These are phyloP conservation scores for Stomatorhinus walkeri DNA, from an alignment of 2,797 vertebrate species.

Conservation along the genomic window DNA sequence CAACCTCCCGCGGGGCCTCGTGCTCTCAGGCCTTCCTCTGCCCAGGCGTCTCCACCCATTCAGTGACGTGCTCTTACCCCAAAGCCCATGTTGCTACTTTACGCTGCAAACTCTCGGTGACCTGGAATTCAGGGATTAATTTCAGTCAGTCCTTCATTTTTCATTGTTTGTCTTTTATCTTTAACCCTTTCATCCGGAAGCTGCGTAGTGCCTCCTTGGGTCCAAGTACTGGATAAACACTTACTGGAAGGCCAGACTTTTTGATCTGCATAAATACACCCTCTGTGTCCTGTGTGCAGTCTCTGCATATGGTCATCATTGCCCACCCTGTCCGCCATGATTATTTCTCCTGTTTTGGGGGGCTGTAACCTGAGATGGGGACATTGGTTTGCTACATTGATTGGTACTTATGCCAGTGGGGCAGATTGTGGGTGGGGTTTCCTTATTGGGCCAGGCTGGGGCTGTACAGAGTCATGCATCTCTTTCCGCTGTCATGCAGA, in stretches of 20 bases:
- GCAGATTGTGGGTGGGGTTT: not conserved
- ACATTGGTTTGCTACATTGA: not conserved
- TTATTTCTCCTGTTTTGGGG: not conserved
- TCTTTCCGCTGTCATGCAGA: not conserved
- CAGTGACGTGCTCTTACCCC: not conserved
- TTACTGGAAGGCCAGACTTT: not conserved
- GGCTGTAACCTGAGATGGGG: not conserved
- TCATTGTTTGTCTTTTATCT: constrained; percentile 11
- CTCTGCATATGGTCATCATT: not conserved
- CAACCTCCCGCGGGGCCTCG: not conserved
- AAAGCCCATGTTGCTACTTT: constrained; percentile 46
- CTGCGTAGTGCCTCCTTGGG: not conserved
- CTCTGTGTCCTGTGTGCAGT: not conserved
- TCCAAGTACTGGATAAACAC: not conserved
- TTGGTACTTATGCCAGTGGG: not conserved
- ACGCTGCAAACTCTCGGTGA: constrained; percentile 21
- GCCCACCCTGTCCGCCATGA: not conserved
- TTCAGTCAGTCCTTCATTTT: constrained; percentile 20
- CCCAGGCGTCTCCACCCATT: constrained; percentile 37
- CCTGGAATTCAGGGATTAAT: constrained; percentile 30
- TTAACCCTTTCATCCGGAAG: not conserved
- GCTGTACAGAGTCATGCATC: not conserved
- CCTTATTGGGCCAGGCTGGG: not conserved
- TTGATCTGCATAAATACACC: not conserved
- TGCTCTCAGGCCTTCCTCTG: constrained; percentile 59